Evolutionary conservation across 2,888 invertebrate species (phyloP).

Genomic region (Cotesia congregata): DNA sequence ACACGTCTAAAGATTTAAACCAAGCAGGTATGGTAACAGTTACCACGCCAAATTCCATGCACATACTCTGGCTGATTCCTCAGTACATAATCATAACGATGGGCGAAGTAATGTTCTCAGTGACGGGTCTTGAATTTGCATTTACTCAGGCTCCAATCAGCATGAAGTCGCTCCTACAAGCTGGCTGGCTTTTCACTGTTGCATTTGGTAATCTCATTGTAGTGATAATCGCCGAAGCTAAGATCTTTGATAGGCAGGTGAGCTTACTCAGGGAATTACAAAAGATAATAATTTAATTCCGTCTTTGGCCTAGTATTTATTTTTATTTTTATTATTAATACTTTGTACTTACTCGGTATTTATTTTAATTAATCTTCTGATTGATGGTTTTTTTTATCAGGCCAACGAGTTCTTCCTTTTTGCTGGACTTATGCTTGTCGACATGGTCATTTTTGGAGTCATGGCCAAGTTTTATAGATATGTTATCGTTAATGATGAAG

Average conservation of each 20-base stretch:
- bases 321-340: not conserved
- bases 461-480: slow-evolving; percentile 88
- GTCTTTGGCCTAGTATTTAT: not conserved
- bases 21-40: slow-evolving; percentile 68
- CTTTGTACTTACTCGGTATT: not conserved
- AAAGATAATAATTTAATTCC: not conserved
- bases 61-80: slow-evolving; percentile 89
- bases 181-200: slow-evolving; percentile 92
- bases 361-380: not conserved
- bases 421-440: slow-evolving; percentile 86
- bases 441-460: slow-evolving; percentile 84
- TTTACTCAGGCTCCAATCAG: slow-evolving; percentile 92
- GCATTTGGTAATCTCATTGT: slow-evolving; percentile 96
- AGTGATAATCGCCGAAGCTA: slow-evolving; percentile 86
- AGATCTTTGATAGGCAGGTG: slow-evolving; percentile 84
- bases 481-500: slow-evolving; percentile 63
- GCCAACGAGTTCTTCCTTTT: slow-evolving; percentile 90
- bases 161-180: slow-evolving; percentile 96
- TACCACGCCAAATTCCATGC: slow-evolving; percentile 81
- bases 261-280: slow-evolving; percentile 44
- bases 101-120: slow-evolving; percentile 96
- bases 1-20: slow-evolving; percentile 60
- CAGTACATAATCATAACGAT: slow-evolving; percentile 94
- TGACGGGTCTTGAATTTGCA: slow-evolving; percentile 95
- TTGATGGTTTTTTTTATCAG: slow-evolving; percentile 71